Evolutionary conservation across 1,140 invertebrate species (phyloP).

Genomic region (Medauroidea extradentata): DNA sequence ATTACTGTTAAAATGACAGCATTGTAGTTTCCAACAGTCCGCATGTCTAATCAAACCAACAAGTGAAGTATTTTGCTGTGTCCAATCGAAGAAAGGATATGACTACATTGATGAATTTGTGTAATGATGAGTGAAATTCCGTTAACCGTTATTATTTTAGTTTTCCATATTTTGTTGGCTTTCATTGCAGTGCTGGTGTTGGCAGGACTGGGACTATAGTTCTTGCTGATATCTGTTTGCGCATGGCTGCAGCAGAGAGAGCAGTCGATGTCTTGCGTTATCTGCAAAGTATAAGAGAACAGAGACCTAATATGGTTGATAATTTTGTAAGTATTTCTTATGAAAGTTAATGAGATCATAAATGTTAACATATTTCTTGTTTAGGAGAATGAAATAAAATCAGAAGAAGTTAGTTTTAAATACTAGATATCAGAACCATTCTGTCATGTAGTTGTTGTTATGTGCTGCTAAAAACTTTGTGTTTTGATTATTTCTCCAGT

Average conservation of each 20-base stretch:
- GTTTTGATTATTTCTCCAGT: too few species aligned
- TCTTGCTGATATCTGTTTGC: conserved; percentile 36
- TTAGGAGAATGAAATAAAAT: background rate
- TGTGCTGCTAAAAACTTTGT: too few species aligned
- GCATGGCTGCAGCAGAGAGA: conserved; percentile 29
- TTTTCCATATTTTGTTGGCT: background rate
- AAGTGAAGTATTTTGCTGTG: too few species aligned
- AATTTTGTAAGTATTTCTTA: conserved; percentile 18
- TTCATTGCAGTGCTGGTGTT: conserved; percentile 56
- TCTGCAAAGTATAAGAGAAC: conserved; percentile 20
- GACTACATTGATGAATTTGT: too few species aligned
- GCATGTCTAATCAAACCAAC: too few species aligned
- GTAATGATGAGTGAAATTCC: too few species aligned
- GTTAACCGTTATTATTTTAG: too few species aligned
- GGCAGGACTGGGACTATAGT: conserved; percentile 67
- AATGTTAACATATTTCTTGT: too few species aligned
- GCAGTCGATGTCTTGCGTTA: conserved; percentile 31
- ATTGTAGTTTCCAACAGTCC: too few species aligned
- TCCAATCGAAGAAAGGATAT: too few species aligned
- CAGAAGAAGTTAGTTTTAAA: too few species aligned
- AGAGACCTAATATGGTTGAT: conserved; percentile 38
- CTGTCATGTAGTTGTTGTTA: background rate
- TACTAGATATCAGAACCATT: background rate
- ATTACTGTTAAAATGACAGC: too few species aligned
- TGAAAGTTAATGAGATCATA: background rate